Evolutionary conservation across 2,797 vertebrate genomes (phyloP).

Genomic region (Siniperca scherzeri): DNA sequence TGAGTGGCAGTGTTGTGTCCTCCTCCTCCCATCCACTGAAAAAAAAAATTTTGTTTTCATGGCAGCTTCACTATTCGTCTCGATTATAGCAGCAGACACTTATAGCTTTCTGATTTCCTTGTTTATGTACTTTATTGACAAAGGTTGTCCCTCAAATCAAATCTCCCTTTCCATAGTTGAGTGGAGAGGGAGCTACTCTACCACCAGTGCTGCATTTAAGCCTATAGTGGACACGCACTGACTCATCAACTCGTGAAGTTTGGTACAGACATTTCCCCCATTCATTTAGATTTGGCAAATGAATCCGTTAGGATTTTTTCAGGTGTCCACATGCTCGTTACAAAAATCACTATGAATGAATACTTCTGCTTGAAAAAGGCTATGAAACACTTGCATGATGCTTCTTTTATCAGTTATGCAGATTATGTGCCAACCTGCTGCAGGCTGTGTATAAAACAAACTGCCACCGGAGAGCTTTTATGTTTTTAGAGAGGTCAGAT

Average conservation of each 20-base stretch:
- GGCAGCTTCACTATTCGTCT: slow-evolving; percentile 21
- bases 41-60: slow-evolving; percentile 14
- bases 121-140: slow-evolving; percentile 34
- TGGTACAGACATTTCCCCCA: slow-evolving; percentile 13
- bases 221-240: slow-evolving; percentile 23
- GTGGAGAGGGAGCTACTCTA: background rate
- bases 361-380: background rate
- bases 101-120: slow-evolving; percentile 39
- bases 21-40: slow-evolving; percentile 11
- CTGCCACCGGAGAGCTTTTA: slow-evolving; percentile 16
- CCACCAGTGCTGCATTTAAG: slow-evolving; percentile 5
- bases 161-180: slow-evolving; percentile 10
- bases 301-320: background rate
- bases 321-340: background rate
- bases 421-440: slow-evolving; percentile 15
- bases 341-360: background rate
- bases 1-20: slow-evolving; percentile 4
- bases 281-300: slow-evolving; percentile 15
- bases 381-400: background rate
- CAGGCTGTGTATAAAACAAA: slow-evolving; percentile 33
- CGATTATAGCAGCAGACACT: slow-evolving; percentile 15
- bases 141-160: slow-evolving; percentile 10
- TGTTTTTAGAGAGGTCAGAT: slow-evolving; percentile 52
- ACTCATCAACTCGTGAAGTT: slow-evolving; percentile 27
- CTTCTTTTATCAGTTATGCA: slow-evolving; percentile 16